These are phyloP conservation scores for Stenodema calcarata DNA, from an alignment of 2,888 invertebrate genomes.

Conservation along the genomic window DNA sequence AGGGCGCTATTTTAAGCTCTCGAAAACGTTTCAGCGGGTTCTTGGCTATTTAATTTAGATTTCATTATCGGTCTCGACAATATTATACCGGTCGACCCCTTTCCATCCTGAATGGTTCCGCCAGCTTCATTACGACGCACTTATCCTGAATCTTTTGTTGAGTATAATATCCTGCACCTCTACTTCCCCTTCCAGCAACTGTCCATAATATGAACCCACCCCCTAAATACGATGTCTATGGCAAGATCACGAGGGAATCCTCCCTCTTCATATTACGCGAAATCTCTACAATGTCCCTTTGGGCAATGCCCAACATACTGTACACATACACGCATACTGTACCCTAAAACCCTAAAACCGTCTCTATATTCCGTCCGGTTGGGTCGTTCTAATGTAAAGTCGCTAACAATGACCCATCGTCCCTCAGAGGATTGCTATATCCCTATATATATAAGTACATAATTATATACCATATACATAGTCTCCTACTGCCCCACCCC, in stretches of 20 bases:
- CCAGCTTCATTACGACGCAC: neutral
- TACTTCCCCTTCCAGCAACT: neutral
- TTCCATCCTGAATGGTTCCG: neutral
- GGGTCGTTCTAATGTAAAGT: neutral
- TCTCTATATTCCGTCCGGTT: neutral
- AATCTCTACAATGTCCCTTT: neutral
- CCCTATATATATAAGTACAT: neutral
- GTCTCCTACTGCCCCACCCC: too few species aligned
- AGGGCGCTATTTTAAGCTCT: too few species aligned
- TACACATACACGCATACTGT: neutral
- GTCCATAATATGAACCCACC: neutral
- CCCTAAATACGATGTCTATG: neutral
- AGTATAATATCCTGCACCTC: neutral
- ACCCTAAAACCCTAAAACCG: slow-evolving; percentile 1
- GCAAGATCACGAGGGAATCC: neutral
- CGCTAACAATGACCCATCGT: neutral
- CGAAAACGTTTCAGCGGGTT: too few species aligned
- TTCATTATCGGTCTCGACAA: neutral
- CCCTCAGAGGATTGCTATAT: neutral
- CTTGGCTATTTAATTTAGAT: neutral
- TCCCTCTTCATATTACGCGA: neutral
- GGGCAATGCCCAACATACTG: neutral
- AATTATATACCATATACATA: neutral
- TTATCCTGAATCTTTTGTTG: neutral
- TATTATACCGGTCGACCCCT: neutral